Base-by-base conservation (phyloP, 2,113 vertebrate species). In the Brachirus orientalis region DNA sequence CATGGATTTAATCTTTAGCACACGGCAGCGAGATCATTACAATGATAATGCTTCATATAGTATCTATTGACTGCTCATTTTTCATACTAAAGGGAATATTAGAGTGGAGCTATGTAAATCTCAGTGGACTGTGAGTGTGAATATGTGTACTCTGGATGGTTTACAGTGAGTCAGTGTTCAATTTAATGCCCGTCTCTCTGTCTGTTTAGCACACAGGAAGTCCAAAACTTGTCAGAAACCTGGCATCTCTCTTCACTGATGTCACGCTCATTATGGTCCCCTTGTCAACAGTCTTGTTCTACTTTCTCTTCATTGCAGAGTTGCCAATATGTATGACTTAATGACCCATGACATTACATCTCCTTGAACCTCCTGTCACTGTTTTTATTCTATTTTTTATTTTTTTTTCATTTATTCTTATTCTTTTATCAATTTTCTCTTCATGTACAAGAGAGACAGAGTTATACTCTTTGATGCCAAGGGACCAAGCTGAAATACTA, bases 291-390 rank as follows among this genome's bases (percentile, higher is more conserved):
- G 86, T 72, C 80, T 62, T 59, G 68, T 79, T 69, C 71, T 84
- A 85, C 86, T 77, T 73, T 86, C 71, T 56, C 77, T 51, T 77
- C 75, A 83, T 84, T 63, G 37, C 28, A 33, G 54, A 83, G 79
- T 77, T 77, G 79, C 82, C 82, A 76, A 70, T 75, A 72, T 71
- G 76, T 36, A 72, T 64, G 66, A 85, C 79, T 79, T 84, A 90
- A 88, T 86, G 87, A 87, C 86, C 75, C 88, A 17, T 69, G 75
- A 82, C 82, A 80, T 80, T 79, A 86, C 86, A 88, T 90, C 87
- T 89, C 80, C 70, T 85, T 82, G 77, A 40, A 40, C 9, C 38
- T 40, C 12, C 46, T 50, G 66, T 77, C 77, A 59, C 28, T 22
- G n/a, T n/a, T n/a, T n/a, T n/a, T n/a, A n/a, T n/a, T n/a, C n/a